phyloP scores from a whole-genome alignment of 2,888 invertebrate genomes.

The Sarcophaga carnaria region DNA sequence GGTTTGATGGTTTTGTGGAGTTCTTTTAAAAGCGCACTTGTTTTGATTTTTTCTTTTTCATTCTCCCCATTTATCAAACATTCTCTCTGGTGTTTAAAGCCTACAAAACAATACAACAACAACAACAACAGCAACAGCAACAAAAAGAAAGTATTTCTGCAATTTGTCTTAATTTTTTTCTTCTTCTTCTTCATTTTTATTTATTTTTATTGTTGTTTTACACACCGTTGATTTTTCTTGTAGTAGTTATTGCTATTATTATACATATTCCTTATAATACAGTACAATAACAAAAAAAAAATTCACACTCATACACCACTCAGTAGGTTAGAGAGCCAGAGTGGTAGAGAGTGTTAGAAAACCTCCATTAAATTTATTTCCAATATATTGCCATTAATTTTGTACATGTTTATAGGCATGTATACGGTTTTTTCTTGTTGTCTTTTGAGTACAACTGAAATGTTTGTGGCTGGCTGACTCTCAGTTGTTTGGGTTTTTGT shows the following conservation, averaged over 20 bases:
- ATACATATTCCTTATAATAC: not conserved
- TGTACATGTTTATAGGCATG: not conserved
- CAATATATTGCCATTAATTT: not conserved
- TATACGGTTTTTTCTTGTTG: too few species aligned
- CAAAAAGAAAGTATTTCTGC: not conserved
- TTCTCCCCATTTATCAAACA: not conserved
- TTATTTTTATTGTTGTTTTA: not conserved
- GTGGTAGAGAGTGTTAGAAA: not conserved
- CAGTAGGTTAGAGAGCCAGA: too few species aligned
- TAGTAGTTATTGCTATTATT: not conserved
- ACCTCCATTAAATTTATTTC: not conserved
- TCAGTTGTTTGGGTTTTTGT: not conserved
- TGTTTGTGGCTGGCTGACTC: not conserved
- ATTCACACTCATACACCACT: not conserved
- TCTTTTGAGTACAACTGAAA: not conserved
- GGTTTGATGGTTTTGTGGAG: not conserved
- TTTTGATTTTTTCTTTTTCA: not conserved
- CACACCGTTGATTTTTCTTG: slow-evolving; percentile 10
- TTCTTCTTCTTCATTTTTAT: too few species aligned
- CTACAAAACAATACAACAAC: not conserved
- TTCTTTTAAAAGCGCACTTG: not conserved
- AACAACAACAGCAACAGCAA: too few species aligned
- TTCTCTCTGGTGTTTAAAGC: not conserved
- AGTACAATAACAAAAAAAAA: too few species aligned
- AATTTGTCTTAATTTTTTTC: not conserved